phyloP scores from a whole-genome alignment of 2,797 vertebrate genomes.

The Natrix natrix region DNA sequence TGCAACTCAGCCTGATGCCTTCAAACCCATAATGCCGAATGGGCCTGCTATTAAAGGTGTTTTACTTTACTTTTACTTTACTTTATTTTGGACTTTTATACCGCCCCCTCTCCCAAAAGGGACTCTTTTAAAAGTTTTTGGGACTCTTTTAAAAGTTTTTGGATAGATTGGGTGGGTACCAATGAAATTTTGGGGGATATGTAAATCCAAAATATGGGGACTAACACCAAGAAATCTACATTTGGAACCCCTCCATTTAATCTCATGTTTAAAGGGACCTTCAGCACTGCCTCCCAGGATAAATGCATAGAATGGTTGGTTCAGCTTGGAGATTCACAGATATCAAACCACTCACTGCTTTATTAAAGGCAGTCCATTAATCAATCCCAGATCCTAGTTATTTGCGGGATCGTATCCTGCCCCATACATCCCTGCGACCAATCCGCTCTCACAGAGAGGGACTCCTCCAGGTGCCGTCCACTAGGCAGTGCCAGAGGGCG shows the following conservation, averaged over 20 bases:
- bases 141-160: not conserved
- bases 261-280: not conserved
- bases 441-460: no score
- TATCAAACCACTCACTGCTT: not conserved
- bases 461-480: no score
- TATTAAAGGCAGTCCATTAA: not conserved
- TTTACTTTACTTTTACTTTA: no score
- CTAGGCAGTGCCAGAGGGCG: no score
- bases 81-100: no score
- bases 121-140: no score
- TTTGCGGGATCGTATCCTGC: no score
- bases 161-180: not conserved
- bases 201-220: not conserved
- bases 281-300: not conserved
- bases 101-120: no score
- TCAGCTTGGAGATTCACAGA: not conserved
- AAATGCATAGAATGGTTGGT: not conserved
- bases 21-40: not conserved
- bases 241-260: not conserved
- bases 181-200: not conserved
- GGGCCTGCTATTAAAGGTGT: not conserved
- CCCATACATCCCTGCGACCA: no score
- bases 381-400: not conserved
- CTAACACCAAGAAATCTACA: not conserved
- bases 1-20: not conserved